Percentiles rank a stretch among this genome's conserved stretches.
Evolutionary conservation across 2,888 invertebrate genomes (phyloP).

Genomic region (Watsonalla cultraria): DNA sequence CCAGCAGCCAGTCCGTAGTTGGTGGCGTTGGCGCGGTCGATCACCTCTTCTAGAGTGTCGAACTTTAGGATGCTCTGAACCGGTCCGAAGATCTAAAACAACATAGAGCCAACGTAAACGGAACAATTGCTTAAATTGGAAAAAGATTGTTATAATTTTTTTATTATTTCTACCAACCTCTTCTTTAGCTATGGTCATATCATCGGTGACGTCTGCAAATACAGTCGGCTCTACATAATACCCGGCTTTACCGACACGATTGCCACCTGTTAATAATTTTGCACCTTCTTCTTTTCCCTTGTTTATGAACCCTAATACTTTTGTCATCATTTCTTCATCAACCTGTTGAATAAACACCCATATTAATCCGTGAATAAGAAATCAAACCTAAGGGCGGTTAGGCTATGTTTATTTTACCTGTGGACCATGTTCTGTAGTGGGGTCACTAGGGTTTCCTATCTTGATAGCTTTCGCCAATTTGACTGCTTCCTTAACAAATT

Average conservation of each 20-base stretch:
- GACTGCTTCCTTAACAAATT: constrained; percentile 86
- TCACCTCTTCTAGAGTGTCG: constrained; percentile 86
- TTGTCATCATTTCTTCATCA: constrained; percentile 84
- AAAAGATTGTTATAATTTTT: too few relatives aligned
- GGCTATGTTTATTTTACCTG: constrained; percentile 14
- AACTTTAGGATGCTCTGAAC: constrained; percentile 93
- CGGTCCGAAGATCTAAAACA: constrained; percentile 89
- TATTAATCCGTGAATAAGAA: neutral
- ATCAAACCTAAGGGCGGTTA: neutral
- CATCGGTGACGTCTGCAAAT: constrained; percentile 84
- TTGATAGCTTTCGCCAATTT: constrained; percentile 81
- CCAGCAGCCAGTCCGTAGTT: constrained; percentile 90
- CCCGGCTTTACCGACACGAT: constrained; percentile 79
- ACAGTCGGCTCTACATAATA: constrained; percentile 89
- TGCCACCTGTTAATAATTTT: constrained; percentile 85
- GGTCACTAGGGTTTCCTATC: constrained; percentile 77
- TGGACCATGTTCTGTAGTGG: constrained; percentile 41
- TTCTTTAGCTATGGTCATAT: constrained; percentile 87
- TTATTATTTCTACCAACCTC: constrained; percentile 73
- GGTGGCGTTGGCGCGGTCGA: constrained; percentile 89
- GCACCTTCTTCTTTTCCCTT: constrained; percentile 90
- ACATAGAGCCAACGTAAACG: too few relatives aligned
- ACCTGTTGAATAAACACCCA: constrained; percentile 59
- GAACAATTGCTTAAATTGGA: too few relatives aligned
- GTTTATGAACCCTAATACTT: constrained; percentile 86